Evolutionary conservation across 2,113 vertebrate species (phyloP), one percentile per base, ranked within the genome.

Genomic region (Erythrocercus mccallii): DNA sequence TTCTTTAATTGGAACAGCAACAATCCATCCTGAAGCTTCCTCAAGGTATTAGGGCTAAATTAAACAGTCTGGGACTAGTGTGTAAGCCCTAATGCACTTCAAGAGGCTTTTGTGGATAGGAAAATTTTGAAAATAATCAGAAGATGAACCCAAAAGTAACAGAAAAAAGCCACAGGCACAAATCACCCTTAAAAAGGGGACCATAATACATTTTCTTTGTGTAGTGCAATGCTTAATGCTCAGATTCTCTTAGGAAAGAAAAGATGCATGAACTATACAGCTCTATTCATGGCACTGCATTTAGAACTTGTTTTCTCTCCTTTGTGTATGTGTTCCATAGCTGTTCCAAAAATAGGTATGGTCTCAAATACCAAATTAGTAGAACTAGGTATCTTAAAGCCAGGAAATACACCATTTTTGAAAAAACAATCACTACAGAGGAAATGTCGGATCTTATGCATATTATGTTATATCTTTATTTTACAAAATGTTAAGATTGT

Each of bases 31-130:
- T 86, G 90, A 69, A 92, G 91, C 95, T 94, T 95, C 93, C 77
- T 92, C 73, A 87, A 95, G 93, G 94, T 95, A 95, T 96, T 95
- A 95, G 90, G 84, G 91, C 74, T 91, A 74, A 95, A 94, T 95
- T 96, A 95, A 94, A 95, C 80, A 95, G 92, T 93, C 95, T 94
- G 90, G 82, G 81, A 57, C 77, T 62, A 11, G 38, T 81, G 61
- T 79, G 48, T 92, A 94, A 96, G 93, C 91, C 69, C n/a, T 95
- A 91, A 94, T 93, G 94, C 88, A 95, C 65, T 73, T 90, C 15
- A 87, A 83, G 94, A 92, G 37, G 81, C 89, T 96, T 94, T 87
- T 58, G 54, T 79, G 53, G 76, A 35, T 83, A 50, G 91, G 22
- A 89, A 54, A 95, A 70, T 72, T 88, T 92, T 91, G 72, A 72